A percentile compares a stretch with the other conserved stretches of the same genome.
These are phyloP conservation scores for Syrphus vitripennis DNA, from an alignment of 2,888 invertebrate species.

Conservation along the genomic window DNA sequence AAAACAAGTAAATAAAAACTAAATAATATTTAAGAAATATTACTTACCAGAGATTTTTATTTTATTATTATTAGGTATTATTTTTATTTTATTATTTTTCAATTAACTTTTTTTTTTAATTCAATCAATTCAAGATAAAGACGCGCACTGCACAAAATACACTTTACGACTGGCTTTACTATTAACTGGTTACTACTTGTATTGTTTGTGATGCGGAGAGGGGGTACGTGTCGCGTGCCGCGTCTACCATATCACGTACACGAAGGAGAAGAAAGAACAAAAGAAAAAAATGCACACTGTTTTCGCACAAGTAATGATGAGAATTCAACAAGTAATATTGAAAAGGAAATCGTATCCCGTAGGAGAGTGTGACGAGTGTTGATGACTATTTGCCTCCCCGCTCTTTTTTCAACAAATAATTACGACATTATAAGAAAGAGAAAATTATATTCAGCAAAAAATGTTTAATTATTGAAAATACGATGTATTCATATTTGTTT, in stretches of 20 bases:
- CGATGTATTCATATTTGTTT: constrained; percentile 4
- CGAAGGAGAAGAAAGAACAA: not conserved
- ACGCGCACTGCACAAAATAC: not conserved
- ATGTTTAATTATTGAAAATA: not conserved
- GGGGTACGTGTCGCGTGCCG: not conserved
- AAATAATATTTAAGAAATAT: not conserved
- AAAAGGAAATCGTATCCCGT: not conserved
- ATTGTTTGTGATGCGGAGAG: too few relatives aligned
- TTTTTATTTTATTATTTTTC: not conserved
- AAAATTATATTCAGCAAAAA: not conserved
- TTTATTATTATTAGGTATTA: too few relatives aligned
- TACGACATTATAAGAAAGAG: not conserved
- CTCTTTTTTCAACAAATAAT: not conserved
- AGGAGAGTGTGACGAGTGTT: not conserved
- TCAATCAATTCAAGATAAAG: not conserved
- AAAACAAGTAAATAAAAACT: not conserved
- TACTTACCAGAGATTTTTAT: not conserved
- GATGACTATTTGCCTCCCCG: not conserved
- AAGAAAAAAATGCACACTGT: not conserved
- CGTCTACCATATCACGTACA: not conserved
- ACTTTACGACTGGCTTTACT: too few relatives aligned
- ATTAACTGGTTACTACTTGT: too few relatives aligned
- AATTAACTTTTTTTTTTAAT: not conserved
- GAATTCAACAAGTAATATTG: not conserved
- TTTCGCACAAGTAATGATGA: not conserved